Percentiles rank a stretch among this genome's conserved stretches.
phyloP scores from a whole-genome alignment of 2,888 invertebrate genomes.

The Pseudococcus longispinus region DNA sequence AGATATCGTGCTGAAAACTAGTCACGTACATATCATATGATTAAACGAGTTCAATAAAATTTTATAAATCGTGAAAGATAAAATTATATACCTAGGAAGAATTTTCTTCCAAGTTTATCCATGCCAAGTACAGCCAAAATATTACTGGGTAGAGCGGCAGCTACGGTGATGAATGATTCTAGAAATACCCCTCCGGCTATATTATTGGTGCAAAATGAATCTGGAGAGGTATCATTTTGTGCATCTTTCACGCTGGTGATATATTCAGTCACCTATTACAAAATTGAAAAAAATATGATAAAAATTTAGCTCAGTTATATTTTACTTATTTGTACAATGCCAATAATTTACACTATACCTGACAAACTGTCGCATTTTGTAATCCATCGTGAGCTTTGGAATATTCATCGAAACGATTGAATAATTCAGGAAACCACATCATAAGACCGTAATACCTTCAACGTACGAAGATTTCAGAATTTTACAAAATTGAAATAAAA shows the following conservation, averaged over 20 bases:
- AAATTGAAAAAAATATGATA: slow-evolving; percentile 61
- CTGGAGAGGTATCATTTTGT: slow-evolving; percentile 70
- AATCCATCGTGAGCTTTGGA: slow-evolving; percentile 70
- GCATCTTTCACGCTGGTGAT: slow-evolving; percentile 65
- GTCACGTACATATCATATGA: slow-evolving; percentile 9
- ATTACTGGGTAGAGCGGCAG: slow-evolving; percentile 85
- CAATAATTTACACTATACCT: slow-evolving; percentile 55
- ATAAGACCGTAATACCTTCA: slow-evolving; percentile 87
- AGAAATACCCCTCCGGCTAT: slow-evolving; percentile 82
- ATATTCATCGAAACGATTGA: slow-evolving; percentile 87
- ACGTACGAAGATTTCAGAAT: slow-evolving; percentile 57
- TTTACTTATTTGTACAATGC: too few species aligned
- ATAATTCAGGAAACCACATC: slow-evolving; percentile 97
- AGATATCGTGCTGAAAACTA: slow-evolving; percentile 85
- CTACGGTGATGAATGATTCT: slow-evolving; percentile 86
- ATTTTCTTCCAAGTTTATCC: slow-evolving; percentile 85
- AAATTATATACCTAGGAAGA: slow-evolving; percentile 72
- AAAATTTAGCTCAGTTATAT: background rate
- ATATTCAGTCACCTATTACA: slow-evolving; percentile 79
- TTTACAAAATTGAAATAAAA: slow-evolving; percentile 61
- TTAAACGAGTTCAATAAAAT: background rate
- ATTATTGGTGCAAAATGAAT: slow-evolving; percentile 71
- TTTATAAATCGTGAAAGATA: background rate
- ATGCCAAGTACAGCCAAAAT: slow-evolving; percentile 81
- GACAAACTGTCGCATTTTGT: slow-evolving; percentile 63